Conservation (phyloP, 2,888 invertebrate species). For the Macaria liturata region DNA sequence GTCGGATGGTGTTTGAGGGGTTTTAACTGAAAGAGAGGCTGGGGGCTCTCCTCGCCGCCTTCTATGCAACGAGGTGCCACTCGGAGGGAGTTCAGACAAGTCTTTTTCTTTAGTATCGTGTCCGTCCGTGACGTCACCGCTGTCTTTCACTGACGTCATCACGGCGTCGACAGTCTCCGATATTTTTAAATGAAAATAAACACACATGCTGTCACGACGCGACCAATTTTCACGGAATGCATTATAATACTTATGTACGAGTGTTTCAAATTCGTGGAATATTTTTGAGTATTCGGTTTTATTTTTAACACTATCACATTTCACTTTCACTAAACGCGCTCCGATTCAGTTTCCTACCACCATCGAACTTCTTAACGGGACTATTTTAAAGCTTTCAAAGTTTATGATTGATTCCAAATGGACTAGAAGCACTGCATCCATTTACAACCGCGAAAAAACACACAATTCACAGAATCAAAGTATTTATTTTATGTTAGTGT, state of each 20-base stretch:
- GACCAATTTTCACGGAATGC: conserved; percentile 68
- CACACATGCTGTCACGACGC: conserved; percentile 62
- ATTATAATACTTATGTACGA: conserved; percentile 42
- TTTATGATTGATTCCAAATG: conserved; percentile 22
- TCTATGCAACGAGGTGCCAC: conserved; percentile 71
- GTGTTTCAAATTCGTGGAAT: conserved; percentile 25
- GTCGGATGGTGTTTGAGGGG: conserved; percentile 68
- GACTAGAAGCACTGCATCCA: conserved; percentile 6
- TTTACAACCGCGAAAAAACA: background rate
- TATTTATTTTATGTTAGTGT: conserved; percentile 4
- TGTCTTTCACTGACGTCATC: conserved; percentile 71
- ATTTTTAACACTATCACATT: conserved; percentile 23
- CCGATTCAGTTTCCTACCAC: conserved; percentile 23
- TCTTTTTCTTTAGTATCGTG: conserved; percentile 47
- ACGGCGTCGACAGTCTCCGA: conserved; percentile 52
- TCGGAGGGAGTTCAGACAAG: conserved; percentile 64
- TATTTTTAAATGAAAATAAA: conserved; percentile 78
- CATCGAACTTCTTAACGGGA: conserved; percentile 27
- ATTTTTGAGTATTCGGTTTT: conserved; percentile 23
- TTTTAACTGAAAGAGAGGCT: conserved; percentile 64
- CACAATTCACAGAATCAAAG: too few relatives aligned
- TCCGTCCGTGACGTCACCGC: conserved; percentile 57
- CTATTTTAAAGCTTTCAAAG: conserved; percentile 40
- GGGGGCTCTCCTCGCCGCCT: conserved; percentile 74
- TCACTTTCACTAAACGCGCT: conserved; percentile 14